Evolutionary conservation across 1,140 invertebrate species (phyloP).

Genomic region (Sipha flava): DNA sequence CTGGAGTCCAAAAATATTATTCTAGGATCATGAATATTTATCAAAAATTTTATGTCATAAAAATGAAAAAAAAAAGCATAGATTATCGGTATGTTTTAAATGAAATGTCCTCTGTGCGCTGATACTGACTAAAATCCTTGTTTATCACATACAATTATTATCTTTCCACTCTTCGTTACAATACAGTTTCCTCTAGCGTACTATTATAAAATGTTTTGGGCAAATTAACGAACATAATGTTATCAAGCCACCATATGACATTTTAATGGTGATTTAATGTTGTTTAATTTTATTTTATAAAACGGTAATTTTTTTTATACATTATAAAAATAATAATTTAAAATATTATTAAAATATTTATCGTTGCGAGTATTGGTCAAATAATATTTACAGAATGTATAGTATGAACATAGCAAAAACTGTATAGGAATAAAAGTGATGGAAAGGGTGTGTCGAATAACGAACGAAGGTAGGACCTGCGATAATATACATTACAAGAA

Average conservation of each 20-base stretch:
- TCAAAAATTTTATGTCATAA: not conserved
- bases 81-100: not conserved
- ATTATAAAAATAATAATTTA: not conserved
- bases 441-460: not conserved
- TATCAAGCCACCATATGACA: not conserved
- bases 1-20: not conserved
- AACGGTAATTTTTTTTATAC: too few relatives aligned
- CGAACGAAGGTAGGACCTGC: not conserved
- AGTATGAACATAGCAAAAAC: not conserved
- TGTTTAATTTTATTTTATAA: too few relatives aligned
- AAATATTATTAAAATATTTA: not conserved
- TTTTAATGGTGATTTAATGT: too few relatives aligned
- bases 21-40: not conserved
- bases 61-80: not conserved
- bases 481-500: not conserved
- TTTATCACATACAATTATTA: not conserved
- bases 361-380: not conserved
- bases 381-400: not conserved
- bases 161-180: not conserved
- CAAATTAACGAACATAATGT: not conserved
- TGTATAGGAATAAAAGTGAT: not conserved
- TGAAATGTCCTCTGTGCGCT: not conserved
- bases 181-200: not conserved
- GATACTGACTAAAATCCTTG: not conserved
- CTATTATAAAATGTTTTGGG: not conserved